Percentiles rank a stretch among this genome's conserved stretches.
These are phyloP conservation scores for Drosophila prostipennis DNA, from an alignment of 2,888 invertebrate genomes.

Conservation along the genomic window DNA sequence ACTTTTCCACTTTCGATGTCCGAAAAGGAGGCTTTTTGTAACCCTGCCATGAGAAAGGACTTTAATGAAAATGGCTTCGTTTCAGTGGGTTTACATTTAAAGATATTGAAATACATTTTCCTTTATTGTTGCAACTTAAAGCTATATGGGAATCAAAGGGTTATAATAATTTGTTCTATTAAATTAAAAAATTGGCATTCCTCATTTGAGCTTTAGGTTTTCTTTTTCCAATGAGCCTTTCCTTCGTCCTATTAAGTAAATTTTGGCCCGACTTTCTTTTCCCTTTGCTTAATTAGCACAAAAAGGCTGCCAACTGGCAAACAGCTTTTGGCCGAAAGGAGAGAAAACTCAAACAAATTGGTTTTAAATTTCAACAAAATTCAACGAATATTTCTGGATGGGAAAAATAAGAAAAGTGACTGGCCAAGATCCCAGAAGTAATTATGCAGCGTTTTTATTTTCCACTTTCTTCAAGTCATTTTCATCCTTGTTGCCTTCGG, in stretches of 20 bases:
- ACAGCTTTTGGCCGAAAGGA: constrained; percentile 28
- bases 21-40: no score
- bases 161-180: neutral
- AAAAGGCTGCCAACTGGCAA: constrained; percentile 51
- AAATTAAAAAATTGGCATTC: neutral
- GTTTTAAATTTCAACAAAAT: constrained; percentile 66
- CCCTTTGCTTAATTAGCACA: constrained; percentile 63
- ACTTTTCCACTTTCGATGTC: constrained; percentile 43
- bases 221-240: neutral
- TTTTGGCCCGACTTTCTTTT: constrained; percentile 18
- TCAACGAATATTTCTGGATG: constrained; percentile 15
- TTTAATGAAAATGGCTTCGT: constrained; percentile 7
- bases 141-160: neutral
- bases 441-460: constrained; percentile 53
- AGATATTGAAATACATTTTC: neutral
- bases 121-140: no score
- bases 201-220: no score
- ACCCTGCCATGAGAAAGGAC: neutral
- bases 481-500: neutral
- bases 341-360: constrained; percentile 56
- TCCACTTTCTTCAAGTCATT: constrained; percentile 1
- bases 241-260: constrained; percentile 24
- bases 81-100: neutral
- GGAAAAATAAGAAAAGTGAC: constrained; percentile 16
- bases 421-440: constrained; percentile 35